Conservation (phyloP, 1,140 invertebrate species). For the Leptoteleia sp. region DNA sequence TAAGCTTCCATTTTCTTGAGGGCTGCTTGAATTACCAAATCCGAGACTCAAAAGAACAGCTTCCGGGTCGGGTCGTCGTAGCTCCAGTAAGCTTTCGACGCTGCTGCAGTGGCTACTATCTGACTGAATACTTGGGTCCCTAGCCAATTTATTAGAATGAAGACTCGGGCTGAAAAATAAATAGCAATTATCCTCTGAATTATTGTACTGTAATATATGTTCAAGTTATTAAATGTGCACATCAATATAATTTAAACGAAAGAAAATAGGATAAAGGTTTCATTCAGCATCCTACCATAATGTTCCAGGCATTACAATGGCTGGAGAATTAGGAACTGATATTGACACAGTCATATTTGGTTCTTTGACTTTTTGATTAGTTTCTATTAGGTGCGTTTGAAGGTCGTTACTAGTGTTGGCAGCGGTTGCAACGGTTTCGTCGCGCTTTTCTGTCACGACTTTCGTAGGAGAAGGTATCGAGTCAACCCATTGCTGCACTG, state of each 20-base stretch:
- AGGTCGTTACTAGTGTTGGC: slow-evolving; percentile 4
- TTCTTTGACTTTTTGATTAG: slow-evolving; percentile 48
- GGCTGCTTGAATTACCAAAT: slow-evolving; percentile 80
- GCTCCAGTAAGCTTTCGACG: slow-evolving; percentile 87
- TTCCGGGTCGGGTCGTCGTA: slow-evolving; percentile 88
- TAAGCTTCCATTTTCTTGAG: slow-evolving; percentile 81
- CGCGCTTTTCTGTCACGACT: slow-evolving; percentile 34
- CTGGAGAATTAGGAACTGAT: slow-evolving; percentile 73
- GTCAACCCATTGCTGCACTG: slow-evolving; percentile 81
- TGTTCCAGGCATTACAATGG: slow-evolving; percentile 67
- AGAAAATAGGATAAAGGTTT: too few species aligned
- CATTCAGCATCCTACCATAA: slow-evolving; percentile 72
- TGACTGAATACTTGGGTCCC: slow-evolving; percentile 85
- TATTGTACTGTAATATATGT: too few species aligned
- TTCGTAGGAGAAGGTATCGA: slow-evolving; percentile 75
- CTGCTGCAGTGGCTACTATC: slow-evolving; percentile 88
- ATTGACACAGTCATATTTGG: slow-evolving; percentile 77
- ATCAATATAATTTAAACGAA: too few species aligned
- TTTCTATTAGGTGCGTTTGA: slow-evolving; percentile 15
- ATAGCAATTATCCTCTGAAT: not conserved
- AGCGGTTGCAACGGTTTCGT: not conserved
- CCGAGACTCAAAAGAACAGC: slow-evolving; percentile 86
- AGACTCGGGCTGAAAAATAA: slow-evolving; percentile 27
- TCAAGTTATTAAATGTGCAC: too few species aligned
- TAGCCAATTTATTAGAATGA: slow-evolving; percentile 71